Percentiles rank a stretch among this genome's conserved stretches.
phyloP scores from a whole-genome alignment of 2,888 invertebrate genomes.

The Eilema depressum region DNA sequence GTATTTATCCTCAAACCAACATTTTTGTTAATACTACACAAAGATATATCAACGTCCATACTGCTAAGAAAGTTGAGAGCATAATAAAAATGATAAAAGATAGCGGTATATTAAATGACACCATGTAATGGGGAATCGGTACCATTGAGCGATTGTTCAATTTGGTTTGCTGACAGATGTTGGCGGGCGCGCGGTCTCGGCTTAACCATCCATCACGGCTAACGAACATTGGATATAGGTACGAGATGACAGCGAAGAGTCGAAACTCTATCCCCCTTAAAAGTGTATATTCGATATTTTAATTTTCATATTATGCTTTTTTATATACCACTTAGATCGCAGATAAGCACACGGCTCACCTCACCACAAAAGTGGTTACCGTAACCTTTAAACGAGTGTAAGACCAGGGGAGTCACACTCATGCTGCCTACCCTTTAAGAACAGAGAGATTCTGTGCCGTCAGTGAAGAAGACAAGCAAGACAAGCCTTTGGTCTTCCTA shows the following conservation, averaged over 20 bases:
- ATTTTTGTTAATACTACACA: not conserved
- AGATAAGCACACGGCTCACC: too few relatives aligned
- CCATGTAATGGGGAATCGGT: constrained; percentile 45
- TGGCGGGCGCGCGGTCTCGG: constrained; percentile 50
- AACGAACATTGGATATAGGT: constrained; percentile 71
- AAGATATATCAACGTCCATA: constrained; percentile 33
- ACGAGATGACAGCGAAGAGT: constrained; percentile 54
- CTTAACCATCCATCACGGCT: constrained; percentile 66
- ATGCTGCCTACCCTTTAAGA: too few relatives aligned
- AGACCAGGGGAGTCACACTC: too few relatives aligned
- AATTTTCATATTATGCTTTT: constrained; percentile 41
- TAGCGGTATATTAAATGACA: constrained; percentile 36
- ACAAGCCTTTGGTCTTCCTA: too few relatives aligned
- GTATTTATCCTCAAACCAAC: not conserved
- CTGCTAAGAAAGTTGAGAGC: constrained; percentile 17
- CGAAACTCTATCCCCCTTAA: constrained; percentile 59
- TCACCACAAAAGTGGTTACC: too few relatives aligned
- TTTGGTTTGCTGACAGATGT: constrained; percentile 54
- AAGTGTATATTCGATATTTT: constrained; percentile 56
- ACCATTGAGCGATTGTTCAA: constrained; percentile 58
- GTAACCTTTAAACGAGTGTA: too few relatives aligned
- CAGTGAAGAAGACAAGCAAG: too few relatives aligned
- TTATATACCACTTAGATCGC: too few relatives aligned
- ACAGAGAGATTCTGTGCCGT: too few relatives aligned
- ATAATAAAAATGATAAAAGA: constrained; percentile 42